A percentile compares a stretch with the other conserved stretches of the same genome.
phyloP scores from a whole-genome alignment of 1,140 invertebrate species.

The Triops longicaudatus region DNA sequence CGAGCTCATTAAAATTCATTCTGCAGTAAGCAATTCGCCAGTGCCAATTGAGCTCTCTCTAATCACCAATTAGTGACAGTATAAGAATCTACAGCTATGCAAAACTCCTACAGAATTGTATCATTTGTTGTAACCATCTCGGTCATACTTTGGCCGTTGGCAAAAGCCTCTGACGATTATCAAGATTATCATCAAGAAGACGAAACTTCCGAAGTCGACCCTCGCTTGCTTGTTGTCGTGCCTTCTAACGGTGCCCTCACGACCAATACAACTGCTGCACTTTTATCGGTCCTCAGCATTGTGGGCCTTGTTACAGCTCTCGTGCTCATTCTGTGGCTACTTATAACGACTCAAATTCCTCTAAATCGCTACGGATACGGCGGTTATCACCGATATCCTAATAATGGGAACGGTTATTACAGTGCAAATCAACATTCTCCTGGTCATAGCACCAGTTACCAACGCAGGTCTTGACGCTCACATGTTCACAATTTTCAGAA shows the following conservation, averaged over 20 bases:
- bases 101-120: not conserved
- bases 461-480: constrained; percentile 20
- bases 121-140: not conserved
- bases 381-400: not conserved
- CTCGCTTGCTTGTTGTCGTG: constrained; percentile 22
- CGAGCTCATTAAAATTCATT: not conserved
- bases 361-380: constrained; percentile 9
- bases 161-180: not conserved
- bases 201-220: not conserved
- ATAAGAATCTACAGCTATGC: not conserved
- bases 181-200: not conserved
- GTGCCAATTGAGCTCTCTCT: not conserved
- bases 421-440: not conserved
- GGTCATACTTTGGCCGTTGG: not conserved
- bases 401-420: constrained; percentile 6
- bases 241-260: constrained; percentile 22
- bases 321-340: constrained; percentile 20
- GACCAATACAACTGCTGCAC: constrained; percentile 21
- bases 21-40: not conserved
- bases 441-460: not conserved
- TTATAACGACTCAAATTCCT: constrained; percentile 20
- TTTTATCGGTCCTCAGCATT: constrained; percentile 22
- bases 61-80: not conserved
- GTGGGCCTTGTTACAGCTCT: constrained; percentile 24
- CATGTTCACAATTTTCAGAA: not conserved